These are phyloP conservation scores for Yponomeuta cagnagella DNA, from an alignment of 2,888 invertebrate genomes.

Conservation along the genomic window DNA sequence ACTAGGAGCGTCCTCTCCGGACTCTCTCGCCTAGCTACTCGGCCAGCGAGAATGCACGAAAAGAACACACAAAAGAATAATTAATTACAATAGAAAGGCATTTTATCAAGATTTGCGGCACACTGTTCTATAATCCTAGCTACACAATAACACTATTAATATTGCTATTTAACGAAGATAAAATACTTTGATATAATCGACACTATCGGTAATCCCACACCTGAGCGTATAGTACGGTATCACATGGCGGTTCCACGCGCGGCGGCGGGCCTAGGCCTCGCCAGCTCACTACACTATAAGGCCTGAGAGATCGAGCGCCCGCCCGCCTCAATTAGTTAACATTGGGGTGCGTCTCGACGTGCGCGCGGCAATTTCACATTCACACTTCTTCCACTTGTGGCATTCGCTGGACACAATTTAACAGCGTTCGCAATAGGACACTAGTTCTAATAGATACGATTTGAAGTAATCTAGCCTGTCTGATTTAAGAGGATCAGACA, in stretches of 20 bases:
- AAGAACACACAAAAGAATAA: slow-evolving; percentile 13
- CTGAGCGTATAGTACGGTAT: slow-evolving; percentile 32
- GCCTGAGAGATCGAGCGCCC: slow-evolving; percentile 36
- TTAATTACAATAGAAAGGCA: slow-evolving; percentile 24
- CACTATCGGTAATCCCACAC: slow-evolving; percentile 27
- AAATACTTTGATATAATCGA: slow-evolving; percentile 32
- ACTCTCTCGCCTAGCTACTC: slow-evolving; percentile 1
- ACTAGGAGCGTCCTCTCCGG: slow-evolving; percentile 6
- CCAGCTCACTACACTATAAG: slow-evolving; percentile 46
- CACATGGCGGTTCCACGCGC: slow-evolving; percentile 34
- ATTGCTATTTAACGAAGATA: slow-evolving; percentile 42
- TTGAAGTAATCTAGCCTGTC: neutral
- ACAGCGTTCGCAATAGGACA: neutral
- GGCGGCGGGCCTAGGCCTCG: slow-evolving; percentile 38
- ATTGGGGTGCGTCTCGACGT: slow-evolving; percentile 30
- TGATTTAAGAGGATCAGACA: too few relatives aligned
- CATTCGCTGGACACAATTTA: neutral
- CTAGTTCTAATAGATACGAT: neutral
- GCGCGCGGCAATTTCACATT: neutral
- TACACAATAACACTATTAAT: slow-evolving; percentile 40
- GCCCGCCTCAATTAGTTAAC: slow-evolving; percentile 65
- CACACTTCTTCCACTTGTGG: neutral
- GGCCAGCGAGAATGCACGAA: slow-evolving; percentile 12
- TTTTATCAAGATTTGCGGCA: slow-evolving; percentile 29
- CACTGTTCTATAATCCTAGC: slow-evolving; percentile 35